A percentile compares a stretch with the other conserved stretches of the same genome.
These are phyloP conservation scores for Aythya baeri DNA, from an alignment of 2,113 vertebrate species.

Conservation along the genomic window DNA sequence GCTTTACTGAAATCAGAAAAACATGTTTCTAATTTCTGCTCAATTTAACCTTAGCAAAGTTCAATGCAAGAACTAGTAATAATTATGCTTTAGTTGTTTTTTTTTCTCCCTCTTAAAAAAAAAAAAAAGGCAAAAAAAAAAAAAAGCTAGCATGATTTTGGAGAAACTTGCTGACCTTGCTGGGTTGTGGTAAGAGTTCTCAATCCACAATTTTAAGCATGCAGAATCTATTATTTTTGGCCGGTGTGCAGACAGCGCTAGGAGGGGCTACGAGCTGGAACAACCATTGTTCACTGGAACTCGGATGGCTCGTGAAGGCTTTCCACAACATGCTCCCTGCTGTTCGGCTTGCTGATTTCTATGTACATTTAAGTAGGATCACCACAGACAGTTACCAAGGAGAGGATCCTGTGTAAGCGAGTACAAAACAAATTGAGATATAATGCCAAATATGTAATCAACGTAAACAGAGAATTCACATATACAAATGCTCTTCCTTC, in stretches of 20 bases:
- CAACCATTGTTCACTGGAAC: not conserved
- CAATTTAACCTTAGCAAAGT: not conserved
- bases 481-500: not conserved
- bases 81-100: not conserved
- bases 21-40: not conserved
- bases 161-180: not conserved
- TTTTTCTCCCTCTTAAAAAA: not conserved
- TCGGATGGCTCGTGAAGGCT: not conserved
- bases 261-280: not conserved
- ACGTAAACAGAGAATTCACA: not conserved
- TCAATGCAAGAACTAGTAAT: not conserved
- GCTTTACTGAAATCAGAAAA: not conserved
- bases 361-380: not conserved
- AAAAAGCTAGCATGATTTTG: not conserved
- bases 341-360: not conserved
- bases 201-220: not conserved
- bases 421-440: not conserved
- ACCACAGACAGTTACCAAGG: not conserved
- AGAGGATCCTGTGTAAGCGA: not conserved
- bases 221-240: not conserved
- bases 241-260: not conserved
- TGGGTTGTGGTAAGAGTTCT: not conserved
- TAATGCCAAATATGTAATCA: not conserved
- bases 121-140: not conserved
- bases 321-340: not conserved